These are phyloP conservation scores for Shinisaurus crocodilurus DNA, from an alignment of 2,113 vertebrate species.

Conservation along the genomic window DNA sequence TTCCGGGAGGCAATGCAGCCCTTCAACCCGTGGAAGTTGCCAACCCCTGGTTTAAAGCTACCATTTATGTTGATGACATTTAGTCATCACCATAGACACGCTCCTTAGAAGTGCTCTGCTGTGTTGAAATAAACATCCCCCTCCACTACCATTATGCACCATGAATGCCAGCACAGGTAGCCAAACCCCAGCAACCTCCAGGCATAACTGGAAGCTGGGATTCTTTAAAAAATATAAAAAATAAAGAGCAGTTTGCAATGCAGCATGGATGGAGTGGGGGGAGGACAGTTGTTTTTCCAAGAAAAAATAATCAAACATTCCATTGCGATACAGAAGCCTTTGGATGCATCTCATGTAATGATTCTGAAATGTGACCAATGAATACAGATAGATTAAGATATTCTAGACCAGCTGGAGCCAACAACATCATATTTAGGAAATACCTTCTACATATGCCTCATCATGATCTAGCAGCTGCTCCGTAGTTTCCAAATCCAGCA, in stretches of 20 bases:
- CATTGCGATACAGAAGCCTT: not conserved
- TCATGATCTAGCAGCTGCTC: slow-evolving; percentile 82
- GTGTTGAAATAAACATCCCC: not conserved
- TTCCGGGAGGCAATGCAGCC: no score
- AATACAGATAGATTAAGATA: not conserved
- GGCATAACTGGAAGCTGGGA: not conserved
- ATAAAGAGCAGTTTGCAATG: not conserved
- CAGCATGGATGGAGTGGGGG: no score
- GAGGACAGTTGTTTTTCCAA: not conserved
- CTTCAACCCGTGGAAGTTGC: not conserved
- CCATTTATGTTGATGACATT: not conserved
- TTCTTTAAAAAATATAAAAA: not conserved
- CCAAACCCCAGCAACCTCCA: not conserved
- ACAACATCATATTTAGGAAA: slow-evolving; percentile 37
- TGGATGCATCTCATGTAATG: not conserved
- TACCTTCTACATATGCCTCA: slow-evolving; percentile 87
- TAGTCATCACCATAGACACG: not conserved
- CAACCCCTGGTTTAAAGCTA: not conserved
- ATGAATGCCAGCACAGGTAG: not conserved
- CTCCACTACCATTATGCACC: not conserved
- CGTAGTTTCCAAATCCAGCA: slow-evolving; percentile 70
- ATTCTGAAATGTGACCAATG: not conserved
- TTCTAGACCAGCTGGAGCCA: not conserved
- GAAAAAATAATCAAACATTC: not conserved
- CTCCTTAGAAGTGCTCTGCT: not conserved